Conservation (phyloP, 2,113 vertebrate species). For the Ammodytes dubius region DNA sequence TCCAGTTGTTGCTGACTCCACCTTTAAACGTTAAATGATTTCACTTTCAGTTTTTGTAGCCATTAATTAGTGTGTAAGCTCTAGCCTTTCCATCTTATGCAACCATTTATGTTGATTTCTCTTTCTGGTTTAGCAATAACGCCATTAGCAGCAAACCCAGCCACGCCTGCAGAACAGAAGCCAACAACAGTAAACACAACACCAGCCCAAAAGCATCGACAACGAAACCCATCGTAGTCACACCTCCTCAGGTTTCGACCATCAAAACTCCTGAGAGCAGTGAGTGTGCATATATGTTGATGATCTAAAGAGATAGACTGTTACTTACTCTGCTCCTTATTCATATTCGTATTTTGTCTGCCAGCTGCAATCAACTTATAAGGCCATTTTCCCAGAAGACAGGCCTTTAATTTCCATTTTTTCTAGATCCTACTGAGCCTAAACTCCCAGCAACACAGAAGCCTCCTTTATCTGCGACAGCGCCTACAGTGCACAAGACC, state of each 20-base stretch:
- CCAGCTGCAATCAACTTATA: background rate
- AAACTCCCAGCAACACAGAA: fast-evolving
- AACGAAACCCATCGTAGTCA: too few species aligned
- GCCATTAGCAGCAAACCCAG: fast-evolving
- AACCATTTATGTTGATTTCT: too few species aligned
- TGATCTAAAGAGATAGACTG: background rate
- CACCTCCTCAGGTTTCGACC: fast-evolving
- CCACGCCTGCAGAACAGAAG: background rate
- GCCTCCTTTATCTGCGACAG: fast-evolving
- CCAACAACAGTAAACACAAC: fast-evolving
- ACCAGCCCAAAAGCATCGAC: fast-evolving
- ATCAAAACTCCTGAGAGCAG: background rate
- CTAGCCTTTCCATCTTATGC: too few species aligned
- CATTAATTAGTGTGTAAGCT: too few species aligned
- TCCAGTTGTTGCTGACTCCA: too few species aligned
- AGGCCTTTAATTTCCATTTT: background rate
- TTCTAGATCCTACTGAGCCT: fast-evolving
- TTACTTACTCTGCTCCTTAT: background rate
- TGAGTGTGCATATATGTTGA: slow-evolving; percentile 7
- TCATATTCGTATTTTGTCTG: background rate
- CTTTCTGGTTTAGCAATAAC: too few species aligned
- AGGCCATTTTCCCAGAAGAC: background rate
- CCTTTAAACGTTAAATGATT: too few species aligned
- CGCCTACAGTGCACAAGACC: fast-evolving
- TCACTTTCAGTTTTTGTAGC: too few species aligned